phyloP scores from a whole-genome alignment of 2,797 vertebrate genomes.

The Sitta carolinensis region DNA sequence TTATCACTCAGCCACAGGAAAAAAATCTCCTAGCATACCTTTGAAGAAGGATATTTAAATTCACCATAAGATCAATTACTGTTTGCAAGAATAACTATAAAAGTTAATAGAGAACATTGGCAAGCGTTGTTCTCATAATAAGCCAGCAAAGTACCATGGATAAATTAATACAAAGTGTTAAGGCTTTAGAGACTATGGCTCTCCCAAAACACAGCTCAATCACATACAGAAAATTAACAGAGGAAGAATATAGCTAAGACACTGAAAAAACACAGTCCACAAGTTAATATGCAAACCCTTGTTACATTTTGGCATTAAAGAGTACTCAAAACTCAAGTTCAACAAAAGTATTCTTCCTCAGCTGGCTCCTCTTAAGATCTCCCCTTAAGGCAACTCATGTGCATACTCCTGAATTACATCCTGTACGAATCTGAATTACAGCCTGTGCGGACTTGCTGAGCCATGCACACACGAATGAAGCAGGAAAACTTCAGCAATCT shows the following conservation, averaged over 20 bases:
- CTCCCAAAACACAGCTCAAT: constrained; percentile 43
- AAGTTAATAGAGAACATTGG: constrained; percentile 39
- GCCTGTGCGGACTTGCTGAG: neutral
- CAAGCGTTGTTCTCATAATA: constrained; percentile 26
- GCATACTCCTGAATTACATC: neutral
- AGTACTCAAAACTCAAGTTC: neutral
- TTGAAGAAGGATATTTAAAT: constrained; percentile 35
- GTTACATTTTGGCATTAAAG: neutral
- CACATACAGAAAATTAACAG: neutral
- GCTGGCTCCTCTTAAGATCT: neutral
- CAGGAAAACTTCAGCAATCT: neutral
- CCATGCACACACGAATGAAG: neutral
- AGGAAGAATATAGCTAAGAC: neutral
- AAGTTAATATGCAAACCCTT: neutral
- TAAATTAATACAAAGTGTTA: constrained; percentile 44
- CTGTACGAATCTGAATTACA: neutral
- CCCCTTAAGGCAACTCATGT: neutral
- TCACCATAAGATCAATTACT: constrained; percentile 20
- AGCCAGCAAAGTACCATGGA: neutral
- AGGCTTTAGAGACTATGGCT: constrained; percentile 22
- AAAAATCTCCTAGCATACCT: constrained; percentile 8
- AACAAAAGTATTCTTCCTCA: neutral
- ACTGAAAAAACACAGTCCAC: neutral
- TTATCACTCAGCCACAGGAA: neutral
- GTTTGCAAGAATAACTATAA: constrained; percentile 13